Conservation (phyloP, 2,797 vertebrate species). For the Catamblyrhynchus diadema region DNA sequence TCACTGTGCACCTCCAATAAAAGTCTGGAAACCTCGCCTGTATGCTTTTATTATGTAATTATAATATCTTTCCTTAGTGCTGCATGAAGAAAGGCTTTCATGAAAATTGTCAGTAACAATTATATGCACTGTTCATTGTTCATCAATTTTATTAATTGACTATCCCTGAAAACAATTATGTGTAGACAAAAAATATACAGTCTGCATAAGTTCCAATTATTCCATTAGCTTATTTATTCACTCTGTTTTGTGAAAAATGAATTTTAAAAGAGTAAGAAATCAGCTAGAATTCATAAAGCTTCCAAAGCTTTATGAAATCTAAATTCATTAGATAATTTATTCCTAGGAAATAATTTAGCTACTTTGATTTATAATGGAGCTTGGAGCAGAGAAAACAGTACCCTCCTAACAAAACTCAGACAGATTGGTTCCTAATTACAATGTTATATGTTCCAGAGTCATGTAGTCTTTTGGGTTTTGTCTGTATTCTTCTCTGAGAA, state of each 20-base stretch:
- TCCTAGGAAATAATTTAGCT: conserved; percentile 2
- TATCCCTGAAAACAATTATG: not conserved
- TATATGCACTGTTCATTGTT: not conserved
- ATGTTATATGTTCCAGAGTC: not conserved
- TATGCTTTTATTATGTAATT: not conserved
- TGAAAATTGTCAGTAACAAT: not conserved
- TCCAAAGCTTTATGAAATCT: not conserved
- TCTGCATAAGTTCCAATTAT: not conserved
- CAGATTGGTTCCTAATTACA: conserved; percentile 22
- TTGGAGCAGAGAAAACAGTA: not conserved
- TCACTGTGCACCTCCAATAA: not conserved
- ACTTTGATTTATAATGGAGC: conserved; percentile 16
- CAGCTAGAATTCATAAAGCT: not conserved
- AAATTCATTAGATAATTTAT: not conserved
- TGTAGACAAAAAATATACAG: not conserved
- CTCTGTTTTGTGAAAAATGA: not conserved
- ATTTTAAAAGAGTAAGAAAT: not conserved
- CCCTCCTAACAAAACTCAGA: conserved; percentile 33
- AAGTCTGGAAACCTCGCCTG: not conserved
- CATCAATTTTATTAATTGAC: not conserved
- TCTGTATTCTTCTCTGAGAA: conserved; percentile 30
- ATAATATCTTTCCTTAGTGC: not conserved
- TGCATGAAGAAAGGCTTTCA: not conserved
- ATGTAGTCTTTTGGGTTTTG: conserved; percentile 14
- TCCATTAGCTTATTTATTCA: not conserved